phyloP scores from a whole-genome alignment of 2,888 invertebrate genomes.

The Taphrorychus bicolor region DNA sequence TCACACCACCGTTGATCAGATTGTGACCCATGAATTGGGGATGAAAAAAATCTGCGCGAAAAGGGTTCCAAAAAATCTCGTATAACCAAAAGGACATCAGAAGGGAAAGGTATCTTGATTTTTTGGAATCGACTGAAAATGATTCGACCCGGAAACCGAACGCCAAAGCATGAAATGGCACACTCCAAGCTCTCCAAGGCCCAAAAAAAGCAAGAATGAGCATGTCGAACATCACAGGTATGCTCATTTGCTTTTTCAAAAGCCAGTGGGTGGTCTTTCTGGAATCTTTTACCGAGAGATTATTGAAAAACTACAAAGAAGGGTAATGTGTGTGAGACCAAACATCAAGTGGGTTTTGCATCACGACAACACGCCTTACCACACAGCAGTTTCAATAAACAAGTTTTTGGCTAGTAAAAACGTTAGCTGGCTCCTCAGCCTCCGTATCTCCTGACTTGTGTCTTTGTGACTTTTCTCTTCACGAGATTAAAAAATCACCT shows the following conservation, averaged over 20 bases:
- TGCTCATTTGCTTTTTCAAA: conserved; percentile 3
- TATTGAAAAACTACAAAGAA: background rate
- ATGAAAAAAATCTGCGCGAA: no score
- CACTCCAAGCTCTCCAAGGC: conserved; percentile 4
- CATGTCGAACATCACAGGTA: background rate
- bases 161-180: conserved; percentile 8
- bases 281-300: background rate
- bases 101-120: background rate
- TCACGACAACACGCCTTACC: background rate
- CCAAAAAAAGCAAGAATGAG: conserved; percentile 10
- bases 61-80: no score
- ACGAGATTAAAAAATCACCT: no score
- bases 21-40: conserved; percentile 36
- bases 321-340: background rate
- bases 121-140: background rate
- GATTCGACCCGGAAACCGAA: conserved; percentile 15
- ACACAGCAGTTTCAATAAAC: background rate
- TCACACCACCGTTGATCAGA: conserved; percentile 42
- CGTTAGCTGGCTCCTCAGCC: no score
- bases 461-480: no score
- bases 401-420: no score
- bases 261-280: background rate
- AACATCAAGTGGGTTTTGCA: background rate
- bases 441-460: no score
- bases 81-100: background rate